These are phyloP conservation scores for Reticulitermes lucifugus DNA, from an alignment of 2,888 invertebrate genomes.

Conservation along the genomic window DNA sequence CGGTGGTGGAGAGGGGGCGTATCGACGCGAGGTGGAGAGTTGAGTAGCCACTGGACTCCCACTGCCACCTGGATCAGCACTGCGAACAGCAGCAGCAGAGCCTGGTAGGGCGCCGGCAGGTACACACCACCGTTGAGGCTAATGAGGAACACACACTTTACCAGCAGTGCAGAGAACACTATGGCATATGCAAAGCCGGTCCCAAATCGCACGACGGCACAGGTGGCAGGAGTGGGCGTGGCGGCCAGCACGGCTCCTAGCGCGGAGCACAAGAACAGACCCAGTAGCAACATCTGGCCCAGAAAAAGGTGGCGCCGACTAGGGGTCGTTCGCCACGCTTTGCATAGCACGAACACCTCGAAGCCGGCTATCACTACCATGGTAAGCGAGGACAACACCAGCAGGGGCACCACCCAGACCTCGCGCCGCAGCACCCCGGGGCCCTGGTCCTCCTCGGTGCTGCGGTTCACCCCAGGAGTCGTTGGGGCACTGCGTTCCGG, in stretches of 20 bases:
- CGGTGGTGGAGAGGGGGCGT: conserved; percentile 59
- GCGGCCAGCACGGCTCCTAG: conserved; percentile 83
- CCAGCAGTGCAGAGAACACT: conserved; percentile 90
- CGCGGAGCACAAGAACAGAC: conserved; percentile 84
- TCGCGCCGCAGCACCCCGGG: conserved; percentile 72
- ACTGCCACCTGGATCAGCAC: conserved; percentile 91
- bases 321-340: conserved; percentile 84
- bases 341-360: conserved; percentile 89
- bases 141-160: conserved; percentile 93
- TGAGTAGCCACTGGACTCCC: conserved; percentile 86
- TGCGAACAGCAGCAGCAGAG: conserved; percentile 87
- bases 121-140: conserved; percentile 93
- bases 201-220: conserved; percentile 84
- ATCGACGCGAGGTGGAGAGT: conserved; percentile 77
- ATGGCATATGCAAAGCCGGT: conserved; percentile 84
- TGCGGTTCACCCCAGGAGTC: conserved; percentile 7
- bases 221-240: conserved; percentile 82
- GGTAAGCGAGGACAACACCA: conserved; percentile 85
- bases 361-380: conserved; percentile 89
- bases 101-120: conserved; percentile 91
- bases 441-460: neutral
- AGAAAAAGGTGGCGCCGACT: conserved; percentile 87
- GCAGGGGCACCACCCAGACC: conserved; percentile 91
- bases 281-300: conserved; percentile 87
- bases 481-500: conserved; percentile 64